Evolutionary conservation across 2,888 invertebrate species (phyloP).

Genomic region (Athalia cordata): DNA sequence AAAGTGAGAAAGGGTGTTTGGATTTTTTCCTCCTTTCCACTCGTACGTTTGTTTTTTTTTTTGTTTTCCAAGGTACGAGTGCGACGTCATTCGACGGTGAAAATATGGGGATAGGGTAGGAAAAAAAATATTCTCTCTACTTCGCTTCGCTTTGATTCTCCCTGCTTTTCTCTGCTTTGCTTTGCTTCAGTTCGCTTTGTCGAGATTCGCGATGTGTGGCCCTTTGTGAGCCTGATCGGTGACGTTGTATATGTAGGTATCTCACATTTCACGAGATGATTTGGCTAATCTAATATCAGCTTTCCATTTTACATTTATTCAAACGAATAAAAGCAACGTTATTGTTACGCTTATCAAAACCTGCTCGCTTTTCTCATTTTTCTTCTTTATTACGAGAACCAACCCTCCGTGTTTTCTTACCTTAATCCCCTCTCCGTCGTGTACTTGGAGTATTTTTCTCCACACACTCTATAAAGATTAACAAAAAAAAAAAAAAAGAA

Average conservation of each 20-base stretch:
- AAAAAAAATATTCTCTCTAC: neutral
- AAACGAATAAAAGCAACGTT: constrained; percentile 27
- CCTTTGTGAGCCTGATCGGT: neutral
- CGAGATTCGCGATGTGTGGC: constrained; percentile 28
- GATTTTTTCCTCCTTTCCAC: constrained; percentile 44
- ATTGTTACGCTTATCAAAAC: constrained; percentile 23
- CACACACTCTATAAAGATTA: constrained; percentile 3
- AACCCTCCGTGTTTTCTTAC: constrained; percentile 22
- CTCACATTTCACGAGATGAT: constrained; percentile 21
- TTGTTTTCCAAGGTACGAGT: neutral
- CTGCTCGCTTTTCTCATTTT: neutral
- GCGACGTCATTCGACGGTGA: neutral
- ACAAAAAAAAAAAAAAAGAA: constrained; percentile 6
- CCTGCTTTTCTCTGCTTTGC: neutral
- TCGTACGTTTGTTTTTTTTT: neutral
- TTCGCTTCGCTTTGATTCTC: neutral
- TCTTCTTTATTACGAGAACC: neutral
- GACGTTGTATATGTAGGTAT: neutral
- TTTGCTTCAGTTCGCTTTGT: constrained; percentile 19
- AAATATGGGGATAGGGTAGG: constrained; percentile 17
- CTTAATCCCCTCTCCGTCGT: too few species aligned
- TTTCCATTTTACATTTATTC: constrained; percentile 41
- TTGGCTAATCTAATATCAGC: constrained; percentile 44
- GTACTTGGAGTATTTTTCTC: neutral
- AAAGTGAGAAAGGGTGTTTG: constrained; percentile 49